phyloP scores from a whole-genome alignment of 2,888 invertebrate species.

The Sphinx pinastri region DNA sequence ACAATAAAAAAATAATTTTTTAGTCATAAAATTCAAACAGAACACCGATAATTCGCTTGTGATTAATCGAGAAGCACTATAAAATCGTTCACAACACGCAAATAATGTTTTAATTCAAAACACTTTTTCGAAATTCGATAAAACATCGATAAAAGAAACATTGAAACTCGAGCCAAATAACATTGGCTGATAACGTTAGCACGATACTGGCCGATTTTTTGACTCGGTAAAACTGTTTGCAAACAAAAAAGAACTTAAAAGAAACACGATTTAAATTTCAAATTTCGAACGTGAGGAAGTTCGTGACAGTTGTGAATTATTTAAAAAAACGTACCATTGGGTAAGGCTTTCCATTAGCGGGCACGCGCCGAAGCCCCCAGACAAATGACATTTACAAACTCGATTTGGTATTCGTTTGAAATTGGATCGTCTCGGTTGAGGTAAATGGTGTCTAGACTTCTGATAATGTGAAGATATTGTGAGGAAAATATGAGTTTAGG shows the following conservation, averaged over 20 bases:
- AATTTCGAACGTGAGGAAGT: constrained; percentile 36
- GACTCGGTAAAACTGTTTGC: background rate
- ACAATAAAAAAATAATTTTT: constrained; percentile 14
- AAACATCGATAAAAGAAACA: constrained; percentile 69
- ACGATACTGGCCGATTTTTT: constrained; percentile 41
- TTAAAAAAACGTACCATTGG: constrained; percentile 66
- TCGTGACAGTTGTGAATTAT: constrained; percentile 65
- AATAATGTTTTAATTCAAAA: constrained; percentile 77
- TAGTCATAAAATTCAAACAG: constrained; percentile 22
- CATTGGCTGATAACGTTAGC: constrained; percentile 71
- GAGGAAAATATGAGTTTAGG: background rate
- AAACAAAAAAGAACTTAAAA: constrained; percentile 13
- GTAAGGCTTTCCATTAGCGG: constrained; percentile 78
- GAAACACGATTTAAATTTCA: constrained; percentile 32
- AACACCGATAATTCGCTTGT: constrained; percentile 41
- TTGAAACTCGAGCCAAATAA: constrained; percentile 72
- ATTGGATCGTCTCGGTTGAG: constrained; percentile 68
- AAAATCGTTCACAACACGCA: constrained; percentile 68
- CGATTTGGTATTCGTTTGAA: constrained; percentile 74
- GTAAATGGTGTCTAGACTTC: constrained; percentile 79
- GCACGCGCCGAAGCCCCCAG: constrained; percentile 78
- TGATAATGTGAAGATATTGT: constrained; percentile 51
- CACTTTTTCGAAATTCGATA: constrained; percentile 69
- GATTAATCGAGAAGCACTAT: constrained; percentile 70
- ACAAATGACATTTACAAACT: constrained; percentile 79